Percentiles rank a stretch among this genome's conserved stretches.
These are phyloP conservation scores for Amiota communis DNA, from an alignment of 2,888 invertebrate genomes.

Conservation along the genomic window DNA sequence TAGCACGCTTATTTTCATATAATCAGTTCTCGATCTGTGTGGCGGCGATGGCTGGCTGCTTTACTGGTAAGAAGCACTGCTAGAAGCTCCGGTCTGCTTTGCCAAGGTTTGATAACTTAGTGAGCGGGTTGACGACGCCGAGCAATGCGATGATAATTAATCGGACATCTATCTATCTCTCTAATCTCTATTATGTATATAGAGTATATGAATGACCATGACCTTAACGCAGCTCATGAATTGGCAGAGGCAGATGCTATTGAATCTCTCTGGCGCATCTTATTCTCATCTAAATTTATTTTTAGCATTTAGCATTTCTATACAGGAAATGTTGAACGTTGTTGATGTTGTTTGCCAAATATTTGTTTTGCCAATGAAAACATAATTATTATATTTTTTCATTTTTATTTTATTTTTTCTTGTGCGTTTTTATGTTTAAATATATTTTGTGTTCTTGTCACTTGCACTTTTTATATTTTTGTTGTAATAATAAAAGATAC, in stretches of 20 bases:
- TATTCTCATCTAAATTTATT: slow-evolving; percentile 10
- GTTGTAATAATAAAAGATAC: too few relatives aligned
- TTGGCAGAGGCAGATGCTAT: too few relatives aligned
- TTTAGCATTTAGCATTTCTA: slow-evolving; percentile 24
- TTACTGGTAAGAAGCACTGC: background rate
- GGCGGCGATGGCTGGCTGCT: background rate
- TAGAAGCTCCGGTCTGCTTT: background rate
- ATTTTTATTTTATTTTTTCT: background rate
- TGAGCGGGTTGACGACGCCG: background rate
- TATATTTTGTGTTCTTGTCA: background rate
- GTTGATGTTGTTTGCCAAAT: slow-evolving; percentile 14
- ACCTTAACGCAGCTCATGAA: too few relatives aligned
- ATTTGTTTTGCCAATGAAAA: background rate
- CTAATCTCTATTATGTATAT: background rate
- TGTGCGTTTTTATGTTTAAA: background rate
- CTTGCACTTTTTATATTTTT: background rate
- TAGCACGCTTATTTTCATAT: slow-evolving; percentile 18
- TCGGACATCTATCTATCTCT: background rate
- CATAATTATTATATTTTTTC: background rate
- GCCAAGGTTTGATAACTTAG: background rate
- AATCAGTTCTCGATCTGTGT: background rate
- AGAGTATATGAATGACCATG: background rate
- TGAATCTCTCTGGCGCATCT: too few relatives aligned
- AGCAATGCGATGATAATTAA: background rate
- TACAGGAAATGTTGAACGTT: slow-evolving; percentile 1